Percentiles rank a stretch among this genome's conserved stretches.
Conservation (phyloP, 1,140 invertebrate species). For the Rhynchophorus ferrugineus region DNA sequence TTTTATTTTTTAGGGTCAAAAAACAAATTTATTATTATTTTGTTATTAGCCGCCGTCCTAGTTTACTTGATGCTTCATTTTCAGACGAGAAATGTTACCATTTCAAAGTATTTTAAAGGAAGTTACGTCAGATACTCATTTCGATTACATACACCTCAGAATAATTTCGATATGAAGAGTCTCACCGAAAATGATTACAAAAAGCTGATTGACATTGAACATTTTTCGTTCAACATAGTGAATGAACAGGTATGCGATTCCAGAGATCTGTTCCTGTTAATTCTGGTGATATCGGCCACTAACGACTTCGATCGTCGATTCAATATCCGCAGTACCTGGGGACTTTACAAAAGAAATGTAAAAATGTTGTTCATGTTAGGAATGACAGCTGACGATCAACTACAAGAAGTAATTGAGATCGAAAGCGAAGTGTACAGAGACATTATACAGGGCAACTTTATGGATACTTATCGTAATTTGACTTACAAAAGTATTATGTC, state of each 20-base stretch:
- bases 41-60: too few species aligned
- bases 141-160: too few species aligned
- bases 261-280: conserved; percentile 44
- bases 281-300: conserved; percentile 61
- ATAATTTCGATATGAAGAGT: too few species aligned
- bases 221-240: neutral
- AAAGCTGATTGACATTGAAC: neutral
- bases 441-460: conserved; percentile 69
- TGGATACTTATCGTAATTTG: conserved; percentile 74
- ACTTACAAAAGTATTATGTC: conserved; percentile 81
- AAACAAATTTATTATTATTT: too few species aligned
- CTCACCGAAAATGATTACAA: too few species aligned
- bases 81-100: too few species aligned
- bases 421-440: conserved; percentile 59
- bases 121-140: too few species aligned
- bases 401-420: conserved; percentile 46
- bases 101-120: too few species aligned
- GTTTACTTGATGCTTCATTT: too few species aligned
- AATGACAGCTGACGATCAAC: conserved; percentile 35
- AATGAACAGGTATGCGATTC: neutral
- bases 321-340: conserved; percentile 64
- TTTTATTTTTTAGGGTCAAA: too few species aligned
- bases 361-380: conserved; percentile 63
- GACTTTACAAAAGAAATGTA: conserved; percentile 30
- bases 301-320: conserved; percentile 51